These are phyloP conservation scores for Pristionchus entomophagus DNA, from an alignment of 2,888 invertebrate genomes.

Conservation along the genomic window DNA sequence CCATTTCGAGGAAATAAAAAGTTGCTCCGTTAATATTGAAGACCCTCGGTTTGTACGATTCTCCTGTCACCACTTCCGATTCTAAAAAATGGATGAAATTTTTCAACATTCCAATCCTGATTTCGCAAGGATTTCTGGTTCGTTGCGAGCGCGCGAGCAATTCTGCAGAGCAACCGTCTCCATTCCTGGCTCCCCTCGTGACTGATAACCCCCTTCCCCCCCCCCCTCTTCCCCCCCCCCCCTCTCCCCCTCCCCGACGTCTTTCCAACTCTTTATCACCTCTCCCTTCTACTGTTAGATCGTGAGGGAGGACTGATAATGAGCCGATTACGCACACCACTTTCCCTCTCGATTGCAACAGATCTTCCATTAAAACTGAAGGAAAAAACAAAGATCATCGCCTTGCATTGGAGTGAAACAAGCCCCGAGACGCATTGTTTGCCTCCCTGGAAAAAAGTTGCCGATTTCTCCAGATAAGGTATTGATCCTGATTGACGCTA, in stretches of 20 bases:
- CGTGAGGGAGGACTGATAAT: not conserved
- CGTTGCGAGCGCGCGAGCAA: not conserved
- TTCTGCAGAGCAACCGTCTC: not conserved
- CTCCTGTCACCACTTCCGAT: too few species aligned
- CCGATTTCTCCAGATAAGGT: not conserved
- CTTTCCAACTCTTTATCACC: not conserved
- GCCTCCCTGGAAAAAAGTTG: not conserved
- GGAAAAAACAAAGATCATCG: not conserved
- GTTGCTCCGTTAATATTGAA: too few species aligned
- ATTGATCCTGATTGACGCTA: not conserved
- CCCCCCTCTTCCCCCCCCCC: not conserved
- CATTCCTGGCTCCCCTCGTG: not conserved
- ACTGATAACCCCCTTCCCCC: not conserved
- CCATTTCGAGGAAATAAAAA: too few species aligned
- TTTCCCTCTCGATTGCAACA: not conserved
- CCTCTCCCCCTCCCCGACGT: not conserved
- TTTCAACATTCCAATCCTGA: too few species aligned
- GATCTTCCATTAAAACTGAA: not conserved
- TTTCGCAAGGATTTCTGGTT: too few species aligned
- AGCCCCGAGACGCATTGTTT: constrained; percentile 1
- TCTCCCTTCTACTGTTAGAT: not conserved
- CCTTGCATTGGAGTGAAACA: not conserved
- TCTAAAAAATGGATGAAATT: too few species aligned
- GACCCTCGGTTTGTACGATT: too few species aligned
- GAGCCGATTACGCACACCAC: not conserved